Conservation (phyloP, 2,113 vertebrate species). For the Alligator sinensis region DNA sequence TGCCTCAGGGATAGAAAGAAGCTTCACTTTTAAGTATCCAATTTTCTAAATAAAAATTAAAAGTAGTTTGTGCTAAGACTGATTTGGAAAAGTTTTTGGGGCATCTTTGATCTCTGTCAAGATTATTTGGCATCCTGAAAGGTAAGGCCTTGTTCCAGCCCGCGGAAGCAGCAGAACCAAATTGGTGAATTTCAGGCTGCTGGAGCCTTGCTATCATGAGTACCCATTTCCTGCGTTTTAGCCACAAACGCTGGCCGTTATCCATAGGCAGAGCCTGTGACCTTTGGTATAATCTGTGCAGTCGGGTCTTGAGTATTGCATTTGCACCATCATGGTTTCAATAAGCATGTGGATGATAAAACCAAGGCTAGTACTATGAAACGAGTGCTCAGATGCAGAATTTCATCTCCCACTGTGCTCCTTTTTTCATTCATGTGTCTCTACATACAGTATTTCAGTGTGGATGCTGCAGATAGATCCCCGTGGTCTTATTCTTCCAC, state of each 20-base stretch:
- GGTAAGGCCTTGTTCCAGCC: neutral
- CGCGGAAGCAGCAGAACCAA: neutral
- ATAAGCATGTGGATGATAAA: neutral
- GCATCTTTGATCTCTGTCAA: neutral
- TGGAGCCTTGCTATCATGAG: neutral
- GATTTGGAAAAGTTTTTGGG: neutral
- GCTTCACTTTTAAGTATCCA: neutral
- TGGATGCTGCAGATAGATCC: constrained; percentile 4
- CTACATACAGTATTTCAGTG: neutral
- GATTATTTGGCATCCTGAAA: neutral
- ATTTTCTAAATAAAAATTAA: neutral
- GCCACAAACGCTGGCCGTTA: neutral
- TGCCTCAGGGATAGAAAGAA: neutral
- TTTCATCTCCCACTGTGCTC: neutral
- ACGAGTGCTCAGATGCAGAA: neutral
- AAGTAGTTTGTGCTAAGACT: neutral
- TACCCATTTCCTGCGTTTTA: neutral
- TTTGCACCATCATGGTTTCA: neutral
- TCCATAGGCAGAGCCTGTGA: neutral
- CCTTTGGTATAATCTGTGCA: neutral
- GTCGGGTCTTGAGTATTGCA: neutral
- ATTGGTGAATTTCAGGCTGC: neutral
- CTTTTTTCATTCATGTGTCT: neutral
- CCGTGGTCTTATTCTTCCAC: neutral
- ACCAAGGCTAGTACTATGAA: neutral